Conservation (phyloP, 1,140 invertebrate species). For the Conus betulinus region DNA sequence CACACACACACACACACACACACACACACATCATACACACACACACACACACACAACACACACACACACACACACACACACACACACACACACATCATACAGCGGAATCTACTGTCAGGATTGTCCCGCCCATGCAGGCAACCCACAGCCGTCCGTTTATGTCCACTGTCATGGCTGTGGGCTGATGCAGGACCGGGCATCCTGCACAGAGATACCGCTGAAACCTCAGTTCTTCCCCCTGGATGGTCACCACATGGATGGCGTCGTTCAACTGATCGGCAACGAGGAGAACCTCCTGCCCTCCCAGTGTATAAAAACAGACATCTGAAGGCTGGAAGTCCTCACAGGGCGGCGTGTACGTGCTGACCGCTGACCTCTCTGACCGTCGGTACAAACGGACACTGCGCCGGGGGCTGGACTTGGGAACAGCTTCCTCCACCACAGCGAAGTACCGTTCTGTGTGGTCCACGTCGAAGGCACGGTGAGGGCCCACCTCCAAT, state of each 20-base stretch:
- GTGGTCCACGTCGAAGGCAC: neutral
- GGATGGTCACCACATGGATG: conserved; percentile 15
- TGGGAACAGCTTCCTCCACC: neutral
- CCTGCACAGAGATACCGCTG: neutral
- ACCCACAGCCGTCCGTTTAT: conserved; percentile 2
- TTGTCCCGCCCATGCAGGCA: neutral
- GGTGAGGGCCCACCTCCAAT: neutral
- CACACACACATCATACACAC: too few relatives aligned
- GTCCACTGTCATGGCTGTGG: conserved; percentile 2
- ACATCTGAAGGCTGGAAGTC: neutral
- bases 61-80: too few relatives aligned
- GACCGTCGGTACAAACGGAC: neutral
- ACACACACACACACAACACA: too few relatives aligned
- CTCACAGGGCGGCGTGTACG: neutral
- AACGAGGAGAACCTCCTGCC: conserved; percentile 13
- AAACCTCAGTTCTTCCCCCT: neutral
- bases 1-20: too few relatives aligned
- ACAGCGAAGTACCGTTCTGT: neutral
- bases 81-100: too few relatives aligned
- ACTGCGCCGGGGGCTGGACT: neutral
- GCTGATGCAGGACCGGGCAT: neutral
- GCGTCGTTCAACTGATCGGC: neutral
- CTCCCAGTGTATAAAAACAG: conserved; percentile 11
- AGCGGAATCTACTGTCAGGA: neutral
- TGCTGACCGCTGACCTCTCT: neutral